Evolutionary conservation across 64 coral and sea anemone genomes (phyloP).

Genomic region (Pachyseris speciosa): DNA sequence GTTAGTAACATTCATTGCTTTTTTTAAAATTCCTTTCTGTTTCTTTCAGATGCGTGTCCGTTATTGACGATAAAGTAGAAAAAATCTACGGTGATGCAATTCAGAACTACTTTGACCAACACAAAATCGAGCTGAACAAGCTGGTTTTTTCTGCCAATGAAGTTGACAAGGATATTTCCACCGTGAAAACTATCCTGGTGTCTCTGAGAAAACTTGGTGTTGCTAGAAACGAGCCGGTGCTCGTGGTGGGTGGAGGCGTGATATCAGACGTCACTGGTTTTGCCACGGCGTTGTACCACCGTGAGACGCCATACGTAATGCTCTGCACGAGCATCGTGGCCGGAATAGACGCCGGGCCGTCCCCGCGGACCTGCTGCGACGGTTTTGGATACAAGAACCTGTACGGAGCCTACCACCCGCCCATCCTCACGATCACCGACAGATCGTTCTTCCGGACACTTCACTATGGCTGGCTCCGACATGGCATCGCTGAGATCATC

Average conservation of each 20-base stretch:
- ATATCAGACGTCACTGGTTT: constrained; percentile 72
- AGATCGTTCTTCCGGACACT: constrained; percentile 69
- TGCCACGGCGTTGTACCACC: constrained; percentile 82
- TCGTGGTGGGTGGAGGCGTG: constrained; percentile 74
- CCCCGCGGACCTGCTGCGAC: constrained; percentile 79
- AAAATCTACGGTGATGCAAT: constrained; percentile 65
- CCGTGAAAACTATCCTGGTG: constrained; percentile 72
- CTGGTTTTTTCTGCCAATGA: constrained; percentile 66
- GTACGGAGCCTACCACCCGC: constrained; percentile 82
- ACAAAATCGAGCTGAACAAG: constrained; percentile 58
- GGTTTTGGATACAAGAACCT: constrained; percentile 86
- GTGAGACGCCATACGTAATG: constrained; percentile 83
- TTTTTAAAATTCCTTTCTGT: neutral
- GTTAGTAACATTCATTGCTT: neutral
- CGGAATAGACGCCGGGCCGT: constrained; percentile 78
- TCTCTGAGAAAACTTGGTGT: constrained; percentile 62
- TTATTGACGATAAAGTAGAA: constrained; percentile 81
- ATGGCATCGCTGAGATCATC: constrained; percentile 83
- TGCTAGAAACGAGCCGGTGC: constrained; percentile 64
- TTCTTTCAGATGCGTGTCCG: constrained; percentile 61
- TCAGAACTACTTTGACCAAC: constrained; percentile 66
- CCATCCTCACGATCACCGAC: constrained; percentile 69
- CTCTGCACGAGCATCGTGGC: constrained; percentile 70
- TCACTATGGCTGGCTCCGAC: constrained; percentile 65
- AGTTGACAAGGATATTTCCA: constrained; percentile 81